These are phyloP conservation scores for Drosophila parabipectinata DNA, from an alignment of 1,140 invertebrate genomes.

Conservation along the genomic window DNA sequence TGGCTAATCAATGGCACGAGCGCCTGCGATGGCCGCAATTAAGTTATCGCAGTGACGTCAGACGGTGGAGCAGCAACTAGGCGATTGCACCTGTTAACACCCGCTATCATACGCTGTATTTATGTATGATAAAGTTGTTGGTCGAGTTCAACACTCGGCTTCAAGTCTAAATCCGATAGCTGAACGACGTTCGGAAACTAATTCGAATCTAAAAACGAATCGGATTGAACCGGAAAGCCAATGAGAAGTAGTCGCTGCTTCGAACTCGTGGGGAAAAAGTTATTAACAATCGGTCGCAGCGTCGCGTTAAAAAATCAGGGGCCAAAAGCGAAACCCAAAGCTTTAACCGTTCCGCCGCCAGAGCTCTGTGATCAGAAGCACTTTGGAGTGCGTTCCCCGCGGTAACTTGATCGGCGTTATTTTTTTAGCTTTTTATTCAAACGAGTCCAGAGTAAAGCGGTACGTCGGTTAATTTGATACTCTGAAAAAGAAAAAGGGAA, in stretches of 20 bases:
- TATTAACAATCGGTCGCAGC: conserved; percentile 63
- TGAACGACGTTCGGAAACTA: conserved; percentile 15
- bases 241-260: conserved; percentile 23
- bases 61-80: conserved; percentile 14
- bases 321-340: conserved; percentile 58
- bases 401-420: conserved; percentile 54
- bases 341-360: conserved; percentile 67
- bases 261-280: conserved; percentile 73
- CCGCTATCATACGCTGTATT: conserved; percentile 20
- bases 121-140: conserved; percentile 31
- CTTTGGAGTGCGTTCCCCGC: conserved; percentile 77
- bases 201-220: conserved; percentile 50
- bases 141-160: conserved; percentile 35
- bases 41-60: conserved; percentile 66
- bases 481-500: neutral
- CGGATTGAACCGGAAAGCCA: conserved; percentile 73
- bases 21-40: conserved; percentile 16
- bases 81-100: conserved; percentile 27
- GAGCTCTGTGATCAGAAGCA: conserved; percentile 75
- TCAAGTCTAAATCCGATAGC: conserved; percentile 39
- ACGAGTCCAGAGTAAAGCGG: conserved; percentile 16
- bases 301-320: conserved; percentile 22
- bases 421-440: conserved; percentile 26
- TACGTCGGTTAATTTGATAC: conserved; percentile 11
- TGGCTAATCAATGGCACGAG: conserved; percentile 73